Conservation (phyloP, 2,113 vertebrate genomes). For the Tragulus kanchil region DNA sequence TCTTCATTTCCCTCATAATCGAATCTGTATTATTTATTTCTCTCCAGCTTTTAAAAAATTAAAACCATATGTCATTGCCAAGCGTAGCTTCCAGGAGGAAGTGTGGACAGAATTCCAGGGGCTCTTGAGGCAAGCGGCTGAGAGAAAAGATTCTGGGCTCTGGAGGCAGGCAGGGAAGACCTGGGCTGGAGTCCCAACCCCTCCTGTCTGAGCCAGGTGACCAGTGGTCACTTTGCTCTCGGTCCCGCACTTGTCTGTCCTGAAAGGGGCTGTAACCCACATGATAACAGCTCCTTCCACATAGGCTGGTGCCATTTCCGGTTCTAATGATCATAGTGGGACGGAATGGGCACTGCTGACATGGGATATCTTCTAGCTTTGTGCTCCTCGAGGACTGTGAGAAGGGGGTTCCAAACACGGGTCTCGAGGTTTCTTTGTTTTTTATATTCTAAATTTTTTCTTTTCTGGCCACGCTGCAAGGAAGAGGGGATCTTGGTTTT, state of each 20-base stretch:
- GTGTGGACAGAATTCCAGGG: background rate
- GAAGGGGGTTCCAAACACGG: background rate
- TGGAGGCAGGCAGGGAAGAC: background rate
- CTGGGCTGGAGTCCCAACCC: background rate
- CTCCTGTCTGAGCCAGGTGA: rapidly evolving
- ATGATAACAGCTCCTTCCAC: background rate
- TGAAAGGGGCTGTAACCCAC: background rate
- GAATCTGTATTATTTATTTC: conserved; percentile 65
- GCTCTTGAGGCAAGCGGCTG: background rate
- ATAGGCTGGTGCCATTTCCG: background rate
- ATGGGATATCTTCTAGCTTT: background rate
- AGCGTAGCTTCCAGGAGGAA: background rate
- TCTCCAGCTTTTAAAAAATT: conserved; percentile 31
- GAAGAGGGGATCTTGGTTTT: background rate
- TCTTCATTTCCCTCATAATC: conserved; percentile 54
- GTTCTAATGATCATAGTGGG: rapidly evolving
- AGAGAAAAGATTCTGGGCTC: background rate
- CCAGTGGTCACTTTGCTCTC: background rate
- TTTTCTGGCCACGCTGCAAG: background rate
- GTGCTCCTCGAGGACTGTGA: background rate
- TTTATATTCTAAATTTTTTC: background rate
- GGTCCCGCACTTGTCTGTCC: background rate
- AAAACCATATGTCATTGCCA: conserved; percentile 54
- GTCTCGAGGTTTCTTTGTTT: background rate
- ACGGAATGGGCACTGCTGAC: background rate